Evolutionary conservation across 1,140 invertebrate species (phyloP), one percentile per base, ranked within the genome.

Genomic region (Physella acuta): DNA sequence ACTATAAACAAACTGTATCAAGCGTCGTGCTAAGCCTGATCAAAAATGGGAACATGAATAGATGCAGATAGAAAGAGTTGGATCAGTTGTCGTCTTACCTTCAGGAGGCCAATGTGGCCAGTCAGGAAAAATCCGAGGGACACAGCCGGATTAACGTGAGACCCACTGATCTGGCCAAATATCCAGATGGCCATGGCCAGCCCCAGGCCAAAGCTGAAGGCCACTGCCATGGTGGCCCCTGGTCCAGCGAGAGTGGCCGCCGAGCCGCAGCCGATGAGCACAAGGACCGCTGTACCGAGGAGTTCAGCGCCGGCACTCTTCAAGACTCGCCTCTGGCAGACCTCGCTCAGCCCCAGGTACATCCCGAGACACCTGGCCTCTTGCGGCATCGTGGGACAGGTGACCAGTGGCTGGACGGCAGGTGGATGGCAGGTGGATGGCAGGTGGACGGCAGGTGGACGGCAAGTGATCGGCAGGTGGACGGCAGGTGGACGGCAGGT

Each of bases 161-260:
- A 80, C n/a, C 82, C 82, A 49, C 80, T 82, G 51, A 84, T 76
- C 70, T 81, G 75, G 49, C 75, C 74, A 52, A 83, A 74, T 26
- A 72, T 68, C 80, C 81, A 83, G 5, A 82, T 78, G 66, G 80
- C 76, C 30, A 92, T 92, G 33, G 91, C 93, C 64, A 96, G 93
- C 20, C 90, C 88, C n/a, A 97, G 87, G 62, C 94, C 94, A 84
- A 97, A 96, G 65, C 91, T 89, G 49, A 97, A 88, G 30, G 92
- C 90, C 14, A 56, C 26, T 31, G 11, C 55, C 3, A 56, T 16
- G 20, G 39, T 44, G n/a, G n/a, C n/a, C n/a, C n/a, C n/a, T 4
- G 11, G 2, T 31, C 24, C 55, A 14, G 28, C 55, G 5, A 56
- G n/a, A 4, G 55, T 56, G 20, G 55, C 30, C 28, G 26, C 55